phyloP scores from a whole-genome alignment of 2,113 vertebrate species.

The Mustela nigripes region DNA sequence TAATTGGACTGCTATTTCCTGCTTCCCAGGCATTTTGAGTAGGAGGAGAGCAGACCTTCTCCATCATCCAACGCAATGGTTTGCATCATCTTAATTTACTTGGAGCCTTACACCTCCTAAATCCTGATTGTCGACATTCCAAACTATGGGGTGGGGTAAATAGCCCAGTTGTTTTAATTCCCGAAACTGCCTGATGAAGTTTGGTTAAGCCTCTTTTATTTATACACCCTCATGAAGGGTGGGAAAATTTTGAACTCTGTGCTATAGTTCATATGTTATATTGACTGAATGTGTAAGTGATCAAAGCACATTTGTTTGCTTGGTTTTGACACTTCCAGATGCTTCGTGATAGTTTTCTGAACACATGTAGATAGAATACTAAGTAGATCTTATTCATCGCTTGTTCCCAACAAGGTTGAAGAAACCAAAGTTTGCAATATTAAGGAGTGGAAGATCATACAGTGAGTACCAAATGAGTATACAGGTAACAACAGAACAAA shows the following conservation, averaged over 20 bases:
- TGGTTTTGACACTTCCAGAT: constrained; percentile 27
- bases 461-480: neutral
- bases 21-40: constrained; percentile 62
- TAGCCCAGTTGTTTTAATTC: constrained; percentile 53
- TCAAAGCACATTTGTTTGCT: neutral
- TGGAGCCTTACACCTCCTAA: constrained; percentile 11
- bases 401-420: neutral
- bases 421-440: neutral
- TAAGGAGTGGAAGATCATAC: neutral
- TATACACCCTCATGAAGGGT: neutral
- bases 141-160: neutral
- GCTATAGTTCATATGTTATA: neutral
- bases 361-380: neutral
- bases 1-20: constrained; percentile 71
- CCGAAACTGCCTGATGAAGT: constrained; percentile 27
- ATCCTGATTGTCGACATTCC: constrained; percentile 72
- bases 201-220: constrained; percentile 1
- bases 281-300: neutral
- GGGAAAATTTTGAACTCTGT: neutral
- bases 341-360: neutral
- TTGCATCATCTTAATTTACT: constrained; percentile 67
- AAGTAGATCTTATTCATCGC: neutral
- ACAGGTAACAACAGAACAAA: neutral
- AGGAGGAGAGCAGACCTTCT: neutral
- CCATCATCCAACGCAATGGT: neutral